Evolutionary conservation across 2,888 invertebrate species (phyloP).

Genomic region (Xanthorhoe spadicearia): DNA sequence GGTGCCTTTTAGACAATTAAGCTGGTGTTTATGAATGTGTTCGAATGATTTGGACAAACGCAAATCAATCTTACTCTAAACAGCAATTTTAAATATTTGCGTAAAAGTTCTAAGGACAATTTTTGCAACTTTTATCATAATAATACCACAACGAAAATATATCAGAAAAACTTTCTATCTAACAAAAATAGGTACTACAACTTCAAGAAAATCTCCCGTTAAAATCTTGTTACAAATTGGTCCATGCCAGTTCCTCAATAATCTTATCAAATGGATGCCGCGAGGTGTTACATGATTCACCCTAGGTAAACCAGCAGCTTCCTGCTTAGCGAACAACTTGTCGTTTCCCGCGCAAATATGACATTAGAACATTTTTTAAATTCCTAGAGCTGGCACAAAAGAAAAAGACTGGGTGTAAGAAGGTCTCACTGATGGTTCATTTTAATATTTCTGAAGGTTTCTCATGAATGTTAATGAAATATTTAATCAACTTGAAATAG

Average conservation of each 20-base stretch:
- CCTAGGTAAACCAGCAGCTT: constrained; percentile 68
- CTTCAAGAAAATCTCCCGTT: too few species aligned
- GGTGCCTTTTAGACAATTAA: neutral
- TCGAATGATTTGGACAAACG: too few species aligned
- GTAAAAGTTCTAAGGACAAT: too few species aligned
- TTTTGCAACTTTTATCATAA: too few species aligned
- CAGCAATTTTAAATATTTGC: too few species aligned
- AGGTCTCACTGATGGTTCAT: neutral
- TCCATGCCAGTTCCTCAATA: neutral
- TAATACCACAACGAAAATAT: too few species aligned
- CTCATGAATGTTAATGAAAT: too few species aligned
- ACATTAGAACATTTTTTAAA: constrained; percentile 3
- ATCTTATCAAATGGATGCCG: neutral
- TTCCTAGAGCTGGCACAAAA: constrained; percentile 8
- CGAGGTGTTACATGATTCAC: constrained; percentile 40
- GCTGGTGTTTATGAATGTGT: neutral
- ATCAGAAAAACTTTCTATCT: too few species aligned
- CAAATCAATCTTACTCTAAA: too few species aligned
- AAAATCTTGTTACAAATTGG: neutral
- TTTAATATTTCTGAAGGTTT: neutral
- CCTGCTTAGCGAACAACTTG: constrained; percentile 70
- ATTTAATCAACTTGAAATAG: too few species aligned
- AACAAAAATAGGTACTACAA: too few species aligned
- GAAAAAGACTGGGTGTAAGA: neutral
- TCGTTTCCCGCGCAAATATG: constrained; percentile 69